These are phyloP conservation scores for Episyrphus balteatus DNA, from an alignment of 1,140 invertebrate genomes.

Conservation along the genomic window DNA sequence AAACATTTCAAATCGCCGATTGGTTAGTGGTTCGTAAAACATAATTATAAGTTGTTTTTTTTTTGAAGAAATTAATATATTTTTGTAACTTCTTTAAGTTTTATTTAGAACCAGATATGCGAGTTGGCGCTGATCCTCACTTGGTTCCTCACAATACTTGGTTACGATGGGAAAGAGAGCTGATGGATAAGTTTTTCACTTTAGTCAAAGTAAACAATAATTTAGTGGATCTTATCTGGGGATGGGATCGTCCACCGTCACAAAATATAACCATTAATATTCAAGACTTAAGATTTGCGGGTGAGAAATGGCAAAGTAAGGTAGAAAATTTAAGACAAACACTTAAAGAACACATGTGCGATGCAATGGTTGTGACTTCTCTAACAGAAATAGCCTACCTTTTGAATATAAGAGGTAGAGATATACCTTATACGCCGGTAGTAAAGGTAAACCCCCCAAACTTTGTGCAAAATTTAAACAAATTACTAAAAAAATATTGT, in stretches of 20 bases:
- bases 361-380: slow-evolving; percentile 75
- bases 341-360: slow-evolving; percentile 51
- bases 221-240: slow-evolving; percentile 74
- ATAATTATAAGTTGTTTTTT: no score
- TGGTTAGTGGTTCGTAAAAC: slow-evolving; percentile 44
- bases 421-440: slow-evolving; percentile 81
- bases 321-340: slow-evolving; percentile 53
- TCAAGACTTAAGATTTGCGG: slow-evolving; percentile 37
- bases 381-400: slow-evolving; percentile 91
- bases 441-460: slow-evolving; percentile 38
- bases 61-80: background rate
- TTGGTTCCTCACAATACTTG: slow-evolving; percentile 54
- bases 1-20: slow-evolving; percentile 47
- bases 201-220: slow-evolving; percentile 59
- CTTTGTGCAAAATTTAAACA: background rate
- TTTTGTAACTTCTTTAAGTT: slow-evolving; percentile 45
- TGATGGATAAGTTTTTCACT: slow-evolving; percentile 42
- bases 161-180: slow-evolving; percentile 44
- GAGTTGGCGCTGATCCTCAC: slow-evolving; percentile 75
- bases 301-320: slow-evolving; percentile 57
- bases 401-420: slow-evolving; percentile 86
- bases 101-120: slow-evolving; percentile 49
- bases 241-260: slow-evolving; percentile 44
- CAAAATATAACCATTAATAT: slow-evolving; percentile 44
- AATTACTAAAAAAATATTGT: background rate